Evolutionary conservation across 2,888 invertebrate species (phyloP).

Genomic region (Stenoptilia bipunctidactyla): DNA sequence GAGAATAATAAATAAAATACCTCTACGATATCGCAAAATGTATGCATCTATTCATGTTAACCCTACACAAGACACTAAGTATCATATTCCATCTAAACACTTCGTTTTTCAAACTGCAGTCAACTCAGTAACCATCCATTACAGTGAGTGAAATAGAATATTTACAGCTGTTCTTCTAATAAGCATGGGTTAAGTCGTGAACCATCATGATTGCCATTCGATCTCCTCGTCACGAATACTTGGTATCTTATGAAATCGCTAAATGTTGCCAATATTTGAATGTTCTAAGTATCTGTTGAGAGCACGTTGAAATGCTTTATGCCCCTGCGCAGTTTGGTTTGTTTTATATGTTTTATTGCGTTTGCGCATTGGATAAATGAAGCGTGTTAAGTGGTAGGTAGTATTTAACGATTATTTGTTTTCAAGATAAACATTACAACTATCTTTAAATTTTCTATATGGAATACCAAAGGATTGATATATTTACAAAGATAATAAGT

Average conservation of each 20-base stretch:
- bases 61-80: too few species aligned
- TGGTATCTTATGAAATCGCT: constrained; percentile 39
- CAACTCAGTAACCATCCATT: not conserved
- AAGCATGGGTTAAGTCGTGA: constrained; percentile 49
- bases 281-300: constrained; percentile 12
- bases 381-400: too few species aligned
- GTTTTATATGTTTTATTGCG: not conserved
- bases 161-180: constrained; percentile 33
- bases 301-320: not conserved
- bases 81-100: too few species aligned
- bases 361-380: not conserved
- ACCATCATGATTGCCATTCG: constrained; percentile 54
- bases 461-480: too few species aligned
- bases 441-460: too few species aligned
- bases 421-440: too few species aligned
- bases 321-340: constrained; percentile 1
- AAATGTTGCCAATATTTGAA: constrained; percentile 47
- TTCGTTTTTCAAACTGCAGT: not conserved
- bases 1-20: too few species aligned
- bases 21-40: too few species aligned
- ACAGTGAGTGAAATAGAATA: constrained; percentile 27
- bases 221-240: constrained; percentile 45
- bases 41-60: too few species aligned
- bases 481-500: too few species aligned
- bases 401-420: too few species aligned